Conservation (phyloP, 2,888 invertebrate species). For the Papilio elwesi region DNA sequence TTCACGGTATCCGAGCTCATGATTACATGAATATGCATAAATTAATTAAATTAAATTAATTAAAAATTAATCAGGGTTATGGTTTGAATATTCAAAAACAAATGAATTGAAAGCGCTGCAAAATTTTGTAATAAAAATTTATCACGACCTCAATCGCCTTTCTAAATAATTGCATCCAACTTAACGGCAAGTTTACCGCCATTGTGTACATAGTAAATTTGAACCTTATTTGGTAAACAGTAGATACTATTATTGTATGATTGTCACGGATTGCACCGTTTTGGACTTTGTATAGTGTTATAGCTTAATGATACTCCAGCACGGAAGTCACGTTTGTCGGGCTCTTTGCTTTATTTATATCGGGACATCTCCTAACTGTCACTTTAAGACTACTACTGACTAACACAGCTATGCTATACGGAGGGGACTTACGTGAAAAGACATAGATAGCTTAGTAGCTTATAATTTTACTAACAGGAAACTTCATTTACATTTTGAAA, state of each 20-base stretch:
- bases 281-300: constrained; percentile 1
- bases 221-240: neutral
- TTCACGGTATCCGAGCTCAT: too few species aligned
- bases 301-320: constrained; percentile 43
- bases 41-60: too few species aligned
- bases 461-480: neutral
- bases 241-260: constrained; percentile 26
- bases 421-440: too few species aligned
- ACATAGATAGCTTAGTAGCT: too few species aligned
- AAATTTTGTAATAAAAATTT: constrained; percentile 22
- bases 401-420: neutral
- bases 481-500: too few species aligned
- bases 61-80: too few species aligned
- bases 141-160: constrained; percentile 44
- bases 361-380: constrained; percentile 34
- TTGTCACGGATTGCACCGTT: neutral
- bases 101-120: neutral
- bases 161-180: constrained; percentile 55
- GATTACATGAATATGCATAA: too few species aligned
- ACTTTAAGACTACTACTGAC: constrained; percentile 23
- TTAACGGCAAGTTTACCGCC: constrained; percentile 47
- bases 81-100: neutral
- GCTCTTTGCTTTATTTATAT: constrained; percentile 43
- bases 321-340: constrained; percentile 59
- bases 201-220: constrained; percentile 38